phyloP scores from a whole-genome alignment of 2,797 vertebrate genomes.

The Hozukius guyotensis region DNA sequence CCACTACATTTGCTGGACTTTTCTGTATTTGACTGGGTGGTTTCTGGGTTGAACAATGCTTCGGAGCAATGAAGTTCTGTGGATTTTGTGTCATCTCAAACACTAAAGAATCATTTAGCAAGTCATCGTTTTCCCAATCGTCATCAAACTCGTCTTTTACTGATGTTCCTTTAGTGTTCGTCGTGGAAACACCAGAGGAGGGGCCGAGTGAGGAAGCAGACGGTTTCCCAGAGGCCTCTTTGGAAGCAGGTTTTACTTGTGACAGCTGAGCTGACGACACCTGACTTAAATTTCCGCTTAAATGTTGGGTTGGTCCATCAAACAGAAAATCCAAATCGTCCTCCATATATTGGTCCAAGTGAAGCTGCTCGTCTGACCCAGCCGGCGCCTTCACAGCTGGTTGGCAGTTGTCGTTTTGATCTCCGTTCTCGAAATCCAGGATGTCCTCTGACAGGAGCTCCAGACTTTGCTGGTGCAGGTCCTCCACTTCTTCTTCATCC shows the following conservation, averaged over 20 bases:
- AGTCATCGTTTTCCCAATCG: constrained; percentile 86
- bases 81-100: constrained; percentile 87
- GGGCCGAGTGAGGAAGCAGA: accelerated
- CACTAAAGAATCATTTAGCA: constrained; percentile 87
- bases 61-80: constrained; percentile 59
- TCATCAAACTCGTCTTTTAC: constrained; percentile 76
- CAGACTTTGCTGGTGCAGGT: constrained; percentile 3
- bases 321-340: constrained; percentile 89
- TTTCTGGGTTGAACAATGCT: constrained; percentile 73
- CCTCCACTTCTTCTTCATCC: constrained; percentile 70
- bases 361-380: constrained; percentile 8
- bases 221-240: background rate
- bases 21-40: accelerated
- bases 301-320: constrained; percentile 88
- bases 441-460: constrained; percentile 59
- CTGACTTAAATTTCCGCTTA: constrained; percentile 84
- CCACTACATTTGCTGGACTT: background rate
- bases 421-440: constrained; percentile 21
- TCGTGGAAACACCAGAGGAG: accelerated
- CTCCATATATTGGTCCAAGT: constrained; percentile 75
- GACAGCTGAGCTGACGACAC: constrained; percentile 33
- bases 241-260: background rate
- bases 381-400: background rate
- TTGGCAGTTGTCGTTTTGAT: background rate
- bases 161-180: accelerated